Percentiles rank a stretch among this genome's conserved stretches.
Evolutionary conservation across 2,797 vertebrate genomes (phyloP).

Genomic region (Hydrolagus colliei): DNA sequence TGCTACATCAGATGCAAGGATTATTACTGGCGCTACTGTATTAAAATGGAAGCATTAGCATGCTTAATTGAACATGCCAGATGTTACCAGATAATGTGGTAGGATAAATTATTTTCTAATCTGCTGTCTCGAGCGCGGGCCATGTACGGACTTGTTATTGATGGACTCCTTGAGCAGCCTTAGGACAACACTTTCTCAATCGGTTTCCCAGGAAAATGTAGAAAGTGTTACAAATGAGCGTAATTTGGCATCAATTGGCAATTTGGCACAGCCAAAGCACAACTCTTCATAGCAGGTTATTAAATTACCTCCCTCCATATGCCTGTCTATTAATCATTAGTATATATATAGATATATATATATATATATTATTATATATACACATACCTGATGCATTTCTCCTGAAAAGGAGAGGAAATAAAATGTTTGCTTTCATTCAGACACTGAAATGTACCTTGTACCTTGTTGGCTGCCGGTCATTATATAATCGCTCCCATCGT

Average conservation of each 20-base stretch:
- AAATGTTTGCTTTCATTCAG: background rate
- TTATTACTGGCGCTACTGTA: background rate
- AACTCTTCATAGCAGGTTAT: background rate
- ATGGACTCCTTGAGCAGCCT: background rate
- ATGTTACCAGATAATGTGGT: background rate
- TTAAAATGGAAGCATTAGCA: background rate
- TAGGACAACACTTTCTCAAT: background rate
- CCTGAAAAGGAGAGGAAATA: constrained; percentile 5
- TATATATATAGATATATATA: background rate
- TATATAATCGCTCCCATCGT: background rate
- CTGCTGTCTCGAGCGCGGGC: background rate
- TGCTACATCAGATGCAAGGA: too few relatives aligned
- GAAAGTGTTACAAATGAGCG: constrained; percentile 5
- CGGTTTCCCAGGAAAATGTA: background rate
- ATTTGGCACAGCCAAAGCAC: background rate
- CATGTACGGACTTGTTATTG: background rate
- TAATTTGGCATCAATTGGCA: background rate
- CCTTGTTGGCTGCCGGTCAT: background rate
- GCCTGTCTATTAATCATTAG: background rate
- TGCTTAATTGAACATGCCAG: background rate
- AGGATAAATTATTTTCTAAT: constrained; percentile 11
- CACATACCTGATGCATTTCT: background rate
- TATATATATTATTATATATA: background rate
- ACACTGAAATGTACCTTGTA: background rate
- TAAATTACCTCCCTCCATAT: background rate